Conservation (phyloP, 92 coral and sea anemone genomes). For the Nematostella vectensis region DNA sequence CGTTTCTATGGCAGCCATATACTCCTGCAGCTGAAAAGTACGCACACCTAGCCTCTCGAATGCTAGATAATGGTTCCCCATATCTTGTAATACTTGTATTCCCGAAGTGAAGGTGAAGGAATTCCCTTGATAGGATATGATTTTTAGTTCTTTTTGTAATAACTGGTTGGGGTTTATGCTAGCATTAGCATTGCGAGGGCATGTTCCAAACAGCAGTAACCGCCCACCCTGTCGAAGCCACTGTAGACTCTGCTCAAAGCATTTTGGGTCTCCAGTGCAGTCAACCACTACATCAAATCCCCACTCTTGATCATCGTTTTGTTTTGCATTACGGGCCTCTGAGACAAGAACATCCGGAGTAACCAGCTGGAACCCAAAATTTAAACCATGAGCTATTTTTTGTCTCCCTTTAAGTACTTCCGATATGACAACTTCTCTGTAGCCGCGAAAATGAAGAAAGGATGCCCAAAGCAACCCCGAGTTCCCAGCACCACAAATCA, state of each 20-base stretch:
- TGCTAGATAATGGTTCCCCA: constrained; percentile 56
- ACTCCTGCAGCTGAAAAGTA: constrained; percentile 76
- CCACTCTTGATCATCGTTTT: constrained; percentile 73
- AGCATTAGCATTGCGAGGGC: constrained; percentile 53
- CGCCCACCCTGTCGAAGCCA: constrained; percentile 79
- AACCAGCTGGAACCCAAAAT: constrained; percentile 69
- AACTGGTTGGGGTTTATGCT: constrained; percentile 63
- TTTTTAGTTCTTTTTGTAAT: constrained; percentile 62
- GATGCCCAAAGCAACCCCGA: constrained; percentile 68
- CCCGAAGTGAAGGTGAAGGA: constrained; percentile 60
- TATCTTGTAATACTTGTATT: constrained; percentile 68
- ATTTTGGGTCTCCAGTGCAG: constrained; percentile 74
- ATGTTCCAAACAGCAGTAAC: constrained; percentile 52
- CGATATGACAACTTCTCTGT: constrained; percentile 66
- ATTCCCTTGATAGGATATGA: constrained; percentile 49
- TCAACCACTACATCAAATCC: constrained; percentile 84
- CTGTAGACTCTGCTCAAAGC: constrained; percentile 60
- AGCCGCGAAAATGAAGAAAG: constrained; percentile 73
- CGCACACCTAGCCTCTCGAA: constrained; percentile 75
- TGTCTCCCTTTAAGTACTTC: constrained; percentile 77
- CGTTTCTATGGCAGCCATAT: constrained; percentile 72
- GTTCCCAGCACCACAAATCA: constrained; percentile 78
- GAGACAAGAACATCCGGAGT: constrained; percentile 69
- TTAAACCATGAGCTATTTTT: constrained; percentile 58
- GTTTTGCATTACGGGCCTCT: constrained; percentile 63